A percentile compares a stretch with the other conserved stretches of the same genome.
phyloP scores from a whole-genome alignment of 2,797 vertebrate genomes.

The Rousettus madagascariensis region DNA sequence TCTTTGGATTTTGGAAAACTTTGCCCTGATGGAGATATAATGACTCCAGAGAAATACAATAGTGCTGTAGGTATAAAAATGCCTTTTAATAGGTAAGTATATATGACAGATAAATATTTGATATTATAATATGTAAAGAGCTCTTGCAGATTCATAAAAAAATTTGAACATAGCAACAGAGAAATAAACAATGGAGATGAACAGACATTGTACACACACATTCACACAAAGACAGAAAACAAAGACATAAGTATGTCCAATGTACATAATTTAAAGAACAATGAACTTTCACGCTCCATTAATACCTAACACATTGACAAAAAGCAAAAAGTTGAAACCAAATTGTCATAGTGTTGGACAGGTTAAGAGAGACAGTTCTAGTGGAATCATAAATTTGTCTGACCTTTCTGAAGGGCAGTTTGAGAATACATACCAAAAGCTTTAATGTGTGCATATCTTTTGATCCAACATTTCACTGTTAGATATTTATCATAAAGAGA shows the following conservation, averaged over 20 bases:
- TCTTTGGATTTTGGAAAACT: slow-evolving; percentile 29
- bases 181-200: slow-evolving; percentile 17
- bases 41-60: neutral
- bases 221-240: neutral
- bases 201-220: neutral
- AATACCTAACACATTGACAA: neutral
- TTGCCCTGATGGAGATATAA: slow-evolving; percentile 37
- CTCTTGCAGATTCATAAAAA: slow-evolving; percentile 17
- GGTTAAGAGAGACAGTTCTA: slow-evolving; percentile 23
- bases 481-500: slow-evolving; percentile 44
- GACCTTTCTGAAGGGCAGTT: slow-evolving; percentile 32
- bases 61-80: neutral
- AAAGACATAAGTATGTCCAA: slow-evolving; percentile 5
- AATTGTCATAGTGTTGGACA: neutral
- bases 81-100: slow-evolving; percentile 3
- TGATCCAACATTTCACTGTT: neutral
- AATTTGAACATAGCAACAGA: neutral
- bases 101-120: neutral
- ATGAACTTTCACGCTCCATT: neutral
- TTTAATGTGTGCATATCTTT: slow-evolving; percentile 22
- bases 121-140: slow-evolving; percentile 8
- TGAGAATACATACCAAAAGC: neutral
- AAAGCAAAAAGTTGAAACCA: neutral
- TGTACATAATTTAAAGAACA: slow-evolving; percentile 23
- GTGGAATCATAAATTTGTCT: neutral